Percentiles rank a stretch among this genome's conserved stretches.
Conservation (phyloP, 2,113 vertebrate species). For the Pseudopodoces humilis region DNA sequence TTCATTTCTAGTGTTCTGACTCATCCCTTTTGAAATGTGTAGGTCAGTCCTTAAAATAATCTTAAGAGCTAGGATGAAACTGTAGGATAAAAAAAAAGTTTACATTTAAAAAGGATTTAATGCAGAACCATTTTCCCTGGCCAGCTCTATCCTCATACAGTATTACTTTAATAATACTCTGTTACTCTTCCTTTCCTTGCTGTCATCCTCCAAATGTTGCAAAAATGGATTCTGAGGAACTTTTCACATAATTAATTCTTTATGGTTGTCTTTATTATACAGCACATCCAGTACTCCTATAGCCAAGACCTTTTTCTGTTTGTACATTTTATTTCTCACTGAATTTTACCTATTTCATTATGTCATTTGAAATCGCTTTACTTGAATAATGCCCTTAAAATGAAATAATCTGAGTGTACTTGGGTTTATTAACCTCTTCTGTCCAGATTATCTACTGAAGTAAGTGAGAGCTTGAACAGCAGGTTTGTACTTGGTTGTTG, state of each 20-base stretch:
- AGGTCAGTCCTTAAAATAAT: neutral
- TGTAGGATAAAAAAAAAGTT: neutral
- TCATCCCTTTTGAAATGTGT: neutral
- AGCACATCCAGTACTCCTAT: neutral
- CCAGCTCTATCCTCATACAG: neutral
- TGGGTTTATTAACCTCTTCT: neutral
- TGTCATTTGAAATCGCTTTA: neutral
- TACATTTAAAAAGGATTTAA: neutral
- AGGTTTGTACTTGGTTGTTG: neutral
- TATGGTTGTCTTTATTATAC: neutral
- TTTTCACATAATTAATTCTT: neutral
- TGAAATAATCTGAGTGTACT: neutral
- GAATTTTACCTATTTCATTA: neutral
- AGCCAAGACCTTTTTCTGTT: neutral
- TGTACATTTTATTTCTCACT: neutral
- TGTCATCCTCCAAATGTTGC: neutral
- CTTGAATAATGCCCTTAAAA: neutral
- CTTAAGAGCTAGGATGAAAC: neutral
- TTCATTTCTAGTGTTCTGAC: neutral
- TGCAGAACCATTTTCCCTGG: neutral
- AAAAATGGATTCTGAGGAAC: neutral
- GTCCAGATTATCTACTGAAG: neutral
- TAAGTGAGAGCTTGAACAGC: neutral
- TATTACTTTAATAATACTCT: neutral
- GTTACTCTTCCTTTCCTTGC: neutral